Percentiles rank a stretch among this genome's conserved stretches.
Evolutionary conservation across 2,888 invertebrate genomes (phyloP).

Genomic region (Pseudolycoriella hygida): DNA sequence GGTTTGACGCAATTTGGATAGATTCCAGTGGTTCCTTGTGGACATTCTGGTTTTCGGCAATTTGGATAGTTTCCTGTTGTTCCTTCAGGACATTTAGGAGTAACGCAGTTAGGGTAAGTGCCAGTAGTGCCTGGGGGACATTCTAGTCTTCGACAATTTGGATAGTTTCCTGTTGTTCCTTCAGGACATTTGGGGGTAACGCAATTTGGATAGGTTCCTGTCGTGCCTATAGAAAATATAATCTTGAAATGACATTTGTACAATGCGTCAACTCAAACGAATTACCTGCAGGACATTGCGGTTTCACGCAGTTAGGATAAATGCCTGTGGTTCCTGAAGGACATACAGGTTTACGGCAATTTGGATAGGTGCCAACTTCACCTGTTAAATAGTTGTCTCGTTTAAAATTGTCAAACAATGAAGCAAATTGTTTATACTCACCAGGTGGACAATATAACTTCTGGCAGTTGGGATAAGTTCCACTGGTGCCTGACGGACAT

Average conservation of each 20-base stretch:
- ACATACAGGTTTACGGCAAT: constrained; percentile 2
- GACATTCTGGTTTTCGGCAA: too few relatives aligned
- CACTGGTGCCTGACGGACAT: neutral
- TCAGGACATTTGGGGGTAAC: neutral
- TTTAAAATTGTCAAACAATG: too few relatives aligned
- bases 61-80: too few relatives aligned
- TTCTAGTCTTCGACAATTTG: constrained; percentile 1
- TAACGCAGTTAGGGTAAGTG: neutral
- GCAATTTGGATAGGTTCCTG: constrained; percentile 3
- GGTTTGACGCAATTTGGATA: too few relatives aligned
- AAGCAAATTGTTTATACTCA: too few relatives aligned
- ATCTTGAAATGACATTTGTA: too few relatives aligned
- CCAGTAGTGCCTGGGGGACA: constrained; percentile 2
- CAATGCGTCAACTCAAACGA: too few relatives aligned
- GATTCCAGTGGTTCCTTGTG: too few relatives aligned
- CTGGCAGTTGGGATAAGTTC: constrained; percentile 1
- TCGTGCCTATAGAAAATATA: too few relatives aligned
- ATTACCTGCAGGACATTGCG: too few relatives aligned
- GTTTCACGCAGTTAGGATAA: constrained; percentile 2
- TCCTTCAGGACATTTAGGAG: too few relatives aligned
- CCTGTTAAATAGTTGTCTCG: neutral
- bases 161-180: constrained; percentile 2
- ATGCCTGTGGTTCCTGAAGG: neutral
- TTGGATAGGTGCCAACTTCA: neutral
- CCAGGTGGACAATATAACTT: constrained; percentile 4